Percentiles rank a stretch among this genome's conserved stretches.
These are phyloP conservation scores for Macrosteles quadrilineatus DNA, from an alignment of 1,140 invertebrate genomes.

Conservation along the genomic window DNA sequence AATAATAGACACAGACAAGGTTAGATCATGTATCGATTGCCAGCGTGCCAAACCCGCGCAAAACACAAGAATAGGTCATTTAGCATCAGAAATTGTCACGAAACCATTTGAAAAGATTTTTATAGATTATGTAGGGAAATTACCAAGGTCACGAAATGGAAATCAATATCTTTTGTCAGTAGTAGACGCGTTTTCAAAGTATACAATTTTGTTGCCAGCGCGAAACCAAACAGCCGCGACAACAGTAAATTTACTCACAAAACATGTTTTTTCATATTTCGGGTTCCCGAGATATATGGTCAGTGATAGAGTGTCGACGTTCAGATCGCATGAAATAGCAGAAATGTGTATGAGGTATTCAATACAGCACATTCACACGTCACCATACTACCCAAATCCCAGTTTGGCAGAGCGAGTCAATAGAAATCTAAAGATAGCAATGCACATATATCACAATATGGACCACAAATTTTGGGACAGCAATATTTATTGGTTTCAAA, in stretches of 20 bases:
- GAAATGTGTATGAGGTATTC: neutral
- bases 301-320: neutral
- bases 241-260: neutral
- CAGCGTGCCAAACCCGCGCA: neutral
- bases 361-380: neutral
- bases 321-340: conserved; percentile 11
- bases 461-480: neutral
- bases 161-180: neutral
- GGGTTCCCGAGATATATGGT: neutral
- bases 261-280: conserved; percentile 11
- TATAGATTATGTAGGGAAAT: neutral
- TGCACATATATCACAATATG: neutral
- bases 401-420: neutral
- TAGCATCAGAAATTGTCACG: neutral
- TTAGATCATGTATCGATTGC: neutral
- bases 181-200: conserved; percentile 12
- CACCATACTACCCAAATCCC: conserved; percentile 8
- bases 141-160: neutral
- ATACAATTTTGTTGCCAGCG: neutral
- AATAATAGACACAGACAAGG: too few relatives aligned
- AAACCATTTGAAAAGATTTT: neutral
- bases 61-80: neutral
- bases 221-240: neutral
- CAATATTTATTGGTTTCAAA: neutral
- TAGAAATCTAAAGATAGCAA: neutral